Evolutionary conservation across 2,113 vertebrate genomes (phyloP), one percentile per base, ranked within the genome.

Genomic region (Hepsetus odoe): DNA sequence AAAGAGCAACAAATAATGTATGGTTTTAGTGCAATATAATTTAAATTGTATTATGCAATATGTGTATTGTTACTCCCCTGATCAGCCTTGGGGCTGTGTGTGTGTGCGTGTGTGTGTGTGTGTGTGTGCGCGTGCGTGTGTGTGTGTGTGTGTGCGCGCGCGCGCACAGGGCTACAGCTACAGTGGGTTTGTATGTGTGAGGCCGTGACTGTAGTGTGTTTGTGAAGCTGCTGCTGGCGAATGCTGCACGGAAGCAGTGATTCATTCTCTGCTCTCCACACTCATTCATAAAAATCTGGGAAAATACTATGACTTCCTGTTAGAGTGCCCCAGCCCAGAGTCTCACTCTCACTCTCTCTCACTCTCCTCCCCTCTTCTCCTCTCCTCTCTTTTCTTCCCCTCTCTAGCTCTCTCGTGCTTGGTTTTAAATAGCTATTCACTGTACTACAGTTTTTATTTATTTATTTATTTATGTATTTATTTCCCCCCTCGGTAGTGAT

Each of bases 281-380:
- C 87, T 90, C 91, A 91, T 90, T 92, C 90, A 91, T 91, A 90
- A 76, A 80, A 91, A 90, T 88, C 74, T 86, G 83, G 44, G 69
- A 84, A 85, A 90, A 91, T 89, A 91, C 85, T 90, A 89, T 77
- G 77, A 86, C 87, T 90, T 90, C 84, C 85, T 85, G 77, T 86
- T 46, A 6, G 67, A 69, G 80, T 71, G 72, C 82, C 24, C 49
- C n/a, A 53, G 74, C 53, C 70, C 35, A 28, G 56, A 64, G 30
- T 72, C 13, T 24, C 13, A 38, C n/a, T 58, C 33, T 72, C 11
- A 18, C 55, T 61, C 55, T 62, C 13, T 46, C 35, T 32, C 2
- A 20, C 9, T 42, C 74, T 40, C 51, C 10, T 8, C 24, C n/a
- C 11, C 51, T 22, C n/a, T 1, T 55, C 51, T 55, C n/a, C 4